These are phyloP conservation scores for Encarsia formosa DNA, from an alignment of 2,888 invertebrate species.

Conservation along the genomic window DNA sequence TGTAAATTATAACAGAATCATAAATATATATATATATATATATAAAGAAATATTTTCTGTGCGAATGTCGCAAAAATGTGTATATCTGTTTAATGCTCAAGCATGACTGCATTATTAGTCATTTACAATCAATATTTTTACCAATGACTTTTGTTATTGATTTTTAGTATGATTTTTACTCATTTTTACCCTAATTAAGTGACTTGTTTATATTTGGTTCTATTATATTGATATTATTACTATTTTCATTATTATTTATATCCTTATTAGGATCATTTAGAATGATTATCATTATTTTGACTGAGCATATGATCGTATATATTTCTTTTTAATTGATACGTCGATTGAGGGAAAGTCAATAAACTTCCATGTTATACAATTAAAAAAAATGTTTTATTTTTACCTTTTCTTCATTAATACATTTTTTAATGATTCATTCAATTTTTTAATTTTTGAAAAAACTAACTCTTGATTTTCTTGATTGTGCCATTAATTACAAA, in stretches of 20 bases:
- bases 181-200: slow-evolving; percentile 6
- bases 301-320: slow-evolving; percentile 16
- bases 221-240: no score
- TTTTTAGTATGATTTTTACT: slow-evolving; percentile 15
- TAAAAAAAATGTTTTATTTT: background rate
- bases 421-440: no score
- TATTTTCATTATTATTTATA: no score
- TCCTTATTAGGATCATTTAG: no score
- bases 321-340: slow-evolving; percentile 13
- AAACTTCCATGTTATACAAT: slow-evolving; percentile 7
- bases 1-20: slow-evolving; percentile 41
- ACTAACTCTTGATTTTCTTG: no score
- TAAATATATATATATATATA: slow-evolving; percentile 43
- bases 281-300: slow-evolving; percentile 17
- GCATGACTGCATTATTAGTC: slow-evolving; percentile 5
- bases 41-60: slow-evolving; percentile 49
- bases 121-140: background rate
- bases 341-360: slow-evolving; percentile 14
- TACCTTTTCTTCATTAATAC: background rate
- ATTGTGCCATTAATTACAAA: no score
- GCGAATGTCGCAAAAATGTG: slow-evolving; percentile 29
- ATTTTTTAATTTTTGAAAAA: no score
- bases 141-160: background rate
- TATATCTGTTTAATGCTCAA: slow-evolving; percentile 16
- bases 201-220: slow-evolving; percentile 3